Evolutionary conservation across 2,113 vertebrate species (phyloP).

Genomic region (Tyto alba): DNA sequence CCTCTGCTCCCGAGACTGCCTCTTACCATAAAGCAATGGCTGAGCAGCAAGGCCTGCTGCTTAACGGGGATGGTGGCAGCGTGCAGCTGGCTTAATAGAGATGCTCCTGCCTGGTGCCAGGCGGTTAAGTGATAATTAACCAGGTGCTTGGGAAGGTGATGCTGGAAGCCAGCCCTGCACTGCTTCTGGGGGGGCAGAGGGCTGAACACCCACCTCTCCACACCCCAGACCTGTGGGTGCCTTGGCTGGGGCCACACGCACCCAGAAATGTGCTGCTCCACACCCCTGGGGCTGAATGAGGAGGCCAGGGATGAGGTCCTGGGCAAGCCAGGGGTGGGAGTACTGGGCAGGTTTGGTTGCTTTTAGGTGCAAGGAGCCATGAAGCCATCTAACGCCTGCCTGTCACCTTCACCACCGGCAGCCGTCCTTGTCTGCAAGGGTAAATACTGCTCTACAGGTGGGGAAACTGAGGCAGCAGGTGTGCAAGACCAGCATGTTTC

Average conservation of each 20-base stretch:
- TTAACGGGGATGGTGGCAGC: background rate
- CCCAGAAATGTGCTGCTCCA: background rate
- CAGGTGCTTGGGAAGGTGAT: background rate
- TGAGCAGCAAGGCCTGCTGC: background rate
- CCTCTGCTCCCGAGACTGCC: background rate
- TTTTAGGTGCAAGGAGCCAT: background rate
- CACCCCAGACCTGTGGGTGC: background rate
- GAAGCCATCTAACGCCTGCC: background rate
- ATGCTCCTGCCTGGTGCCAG: background rate
- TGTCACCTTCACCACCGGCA: background rate
- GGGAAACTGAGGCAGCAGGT: background rate
- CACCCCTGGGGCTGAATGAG: rapidly evolving
- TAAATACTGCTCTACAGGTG: background rate
- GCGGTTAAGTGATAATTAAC: background rate
- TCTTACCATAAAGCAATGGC: background rate
- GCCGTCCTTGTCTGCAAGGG: background rate
- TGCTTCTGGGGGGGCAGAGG: background rate
- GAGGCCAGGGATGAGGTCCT: background rate
- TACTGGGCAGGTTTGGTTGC: background rate
- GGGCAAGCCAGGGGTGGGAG: background rate
- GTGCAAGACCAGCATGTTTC: background rate
- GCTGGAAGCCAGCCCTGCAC: background rate
- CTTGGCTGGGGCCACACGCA: background rate
- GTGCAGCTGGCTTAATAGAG: background rate
- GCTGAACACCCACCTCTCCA: background rate